Evolutionary conservation across 2,888 invertebrate genomes (phyloP), one percentile per base, ranked within the genome.

Genomic region (Leucania comma): DNA sequence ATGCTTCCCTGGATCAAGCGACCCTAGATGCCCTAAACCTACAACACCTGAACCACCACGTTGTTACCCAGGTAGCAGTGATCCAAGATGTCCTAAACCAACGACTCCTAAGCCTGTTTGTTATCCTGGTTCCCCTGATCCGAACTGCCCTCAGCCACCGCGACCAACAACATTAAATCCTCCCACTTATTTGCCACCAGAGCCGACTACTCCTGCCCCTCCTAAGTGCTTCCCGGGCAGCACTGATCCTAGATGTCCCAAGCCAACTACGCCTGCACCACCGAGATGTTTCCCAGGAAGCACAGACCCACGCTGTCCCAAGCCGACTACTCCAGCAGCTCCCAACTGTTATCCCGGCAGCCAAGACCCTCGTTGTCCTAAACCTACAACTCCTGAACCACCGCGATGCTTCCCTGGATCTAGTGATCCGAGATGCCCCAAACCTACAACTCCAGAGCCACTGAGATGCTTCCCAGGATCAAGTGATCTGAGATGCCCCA

Each of bases 241-340:
- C 2, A 81, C 86, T 5, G 88, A 95, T 82, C 90, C 91, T 0
- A 78, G 88, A 9, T 93, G 93, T 63, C 93, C 90, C 8, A 87
- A 84, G 84, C 20, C 82, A 81, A 0, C 35, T 12, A 38, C 12
- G 2, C 35, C 35, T 3, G 73, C 29, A n/a, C 81, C 80, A 0
- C 85, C 83, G 0, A 77, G 57, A 0, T 91, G 91, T 57, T 91
- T 72, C 68, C 91, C 91, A 0, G 92, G 89, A 0, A 85, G 78
- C 14, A 81, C 51, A 0, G 90, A 92, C 42, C 86, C 88, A 0
- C 46, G 88, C 0, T 90, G 89, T 26, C 88, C 87, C 0, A 67
- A 72, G 64, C 84, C 87, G 0, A 86, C 86, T 0, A 85, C 89
- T 1, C 82, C 86, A 0, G 72, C 70, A 0, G 76, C 81, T 9